Percentiles rank a stretch among this genome's conserved stretches.
Conservation (phyloP, 2,113 vertebrate species). For the Psilopsiagon aurifrons region DNA sequence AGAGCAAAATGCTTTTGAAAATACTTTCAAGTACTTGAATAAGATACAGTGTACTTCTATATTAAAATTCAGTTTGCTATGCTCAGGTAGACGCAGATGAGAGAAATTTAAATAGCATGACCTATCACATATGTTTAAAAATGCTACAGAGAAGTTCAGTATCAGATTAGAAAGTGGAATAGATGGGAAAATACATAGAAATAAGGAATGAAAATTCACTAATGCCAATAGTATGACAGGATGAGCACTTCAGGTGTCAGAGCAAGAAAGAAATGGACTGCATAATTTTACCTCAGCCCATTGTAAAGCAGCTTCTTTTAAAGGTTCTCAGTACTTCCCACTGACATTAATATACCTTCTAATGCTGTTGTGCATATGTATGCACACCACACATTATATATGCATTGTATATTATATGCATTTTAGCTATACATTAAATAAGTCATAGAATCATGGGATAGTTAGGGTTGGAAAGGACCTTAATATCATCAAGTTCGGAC, state of each 20-base stretch:
- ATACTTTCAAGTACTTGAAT: background rate
- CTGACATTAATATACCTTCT: background rate
- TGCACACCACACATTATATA: background rate
- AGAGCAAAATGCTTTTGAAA: background rate
- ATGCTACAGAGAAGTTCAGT: background rate
- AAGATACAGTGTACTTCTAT: background rate
- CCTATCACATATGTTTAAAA: background rate
- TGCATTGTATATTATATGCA: background rate
- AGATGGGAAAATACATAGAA: background rate
- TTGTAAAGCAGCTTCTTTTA: background rate
- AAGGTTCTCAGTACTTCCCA: background rate
- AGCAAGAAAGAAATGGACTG: background rate
- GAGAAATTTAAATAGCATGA: background rate
- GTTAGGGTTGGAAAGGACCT: too few species aligned
- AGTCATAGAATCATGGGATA: background rate
- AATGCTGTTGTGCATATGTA: background rate
- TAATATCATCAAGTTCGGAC: too few species aligned
- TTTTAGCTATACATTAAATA: background rate
- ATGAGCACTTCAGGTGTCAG: background rate
- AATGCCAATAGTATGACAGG: background rate
- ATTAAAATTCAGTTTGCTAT: background rate
- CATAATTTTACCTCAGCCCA: background rate
- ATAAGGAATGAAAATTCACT: background rate
- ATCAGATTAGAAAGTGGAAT: background rate
- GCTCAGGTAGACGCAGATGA: background rate